Conservation (phyloP, 2,797 vertebrate species). For the Austrolebias charrua region DNA sequence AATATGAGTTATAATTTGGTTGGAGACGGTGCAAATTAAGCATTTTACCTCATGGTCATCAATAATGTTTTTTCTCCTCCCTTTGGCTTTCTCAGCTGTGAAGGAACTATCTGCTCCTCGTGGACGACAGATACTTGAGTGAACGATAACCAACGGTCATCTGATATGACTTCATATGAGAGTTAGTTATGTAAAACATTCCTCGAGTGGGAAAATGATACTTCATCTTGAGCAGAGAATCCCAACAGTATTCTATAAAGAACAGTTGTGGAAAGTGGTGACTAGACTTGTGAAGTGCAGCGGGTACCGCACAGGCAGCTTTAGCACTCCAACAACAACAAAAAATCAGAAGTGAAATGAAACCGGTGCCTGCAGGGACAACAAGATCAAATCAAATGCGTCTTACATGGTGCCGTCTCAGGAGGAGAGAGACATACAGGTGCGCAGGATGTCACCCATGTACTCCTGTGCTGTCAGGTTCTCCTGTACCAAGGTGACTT, state of each 20-base stretch:
- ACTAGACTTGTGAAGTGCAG: background rate
- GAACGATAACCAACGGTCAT: constrained; percentile 58
- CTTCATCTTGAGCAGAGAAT: background rate
- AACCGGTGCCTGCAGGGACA: no score
- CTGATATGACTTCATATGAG: constrained; percentile 36
- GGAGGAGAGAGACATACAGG: no score
- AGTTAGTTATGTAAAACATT: constrained; percentile 52
- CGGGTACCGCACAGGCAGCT: no score
- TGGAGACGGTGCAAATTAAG: constrained; percentile 83
- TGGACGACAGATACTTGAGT: constrained; percentile 40
- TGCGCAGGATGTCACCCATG: no score
- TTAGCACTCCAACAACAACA: no score
- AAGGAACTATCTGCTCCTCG: constrained; percentile 51
- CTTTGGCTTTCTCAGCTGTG: constrained; percentile 39
- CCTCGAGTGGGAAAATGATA: background rate
- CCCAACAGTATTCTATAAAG: background rate
- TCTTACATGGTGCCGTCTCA: no score
- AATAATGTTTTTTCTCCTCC: constrained; percentile 67
- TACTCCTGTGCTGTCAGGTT: no score
- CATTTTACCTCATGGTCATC: constrained; percentile 81
- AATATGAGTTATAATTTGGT: constrained; percentile 84
- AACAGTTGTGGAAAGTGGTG: background rate
- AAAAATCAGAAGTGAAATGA: no score
- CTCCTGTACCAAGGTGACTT: no score
- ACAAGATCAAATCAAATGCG: no score